Conservation (phyloP, 2,888 invertebrate species). For the Agriotes lineatus region DNA sequence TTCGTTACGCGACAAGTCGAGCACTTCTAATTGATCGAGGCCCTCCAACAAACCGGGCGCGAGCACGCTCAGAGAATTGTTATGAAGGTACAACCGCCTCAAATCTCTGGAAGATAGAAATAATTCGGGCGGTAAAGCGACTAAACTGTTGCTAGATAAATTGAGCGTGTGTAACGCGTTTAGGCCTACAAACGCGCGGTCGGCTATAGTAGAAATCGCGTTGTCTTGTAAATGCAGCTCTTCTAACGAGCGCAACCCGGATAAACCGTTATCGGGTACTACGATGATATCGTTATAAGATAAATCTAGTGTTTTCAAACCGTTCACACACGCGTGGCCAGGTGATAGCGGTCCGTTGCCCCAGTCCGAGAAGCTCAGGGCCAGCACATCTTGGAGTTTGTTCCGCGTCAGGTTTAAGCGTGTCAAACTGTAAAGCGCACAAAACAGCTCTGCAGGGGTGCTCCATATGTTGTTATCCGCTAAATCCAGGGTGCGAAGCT, state of each 20-base stretch:
- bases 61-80: slow-evolving; percentile 81
- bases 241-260: slow-evolving; percentile 77
- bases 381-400: slow-evolving; percentile 82
- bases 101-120: slow-evolving; percentile 81
- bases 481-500: slow-evolving; percentile 77
- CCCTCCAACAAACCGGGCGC: slow-evolving; percentile 82
- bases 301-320: slow-evolving; percentile 78
- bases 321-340: slow-evolving; percentile 74
- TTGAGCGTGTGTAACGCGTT: slow-evolving; percentile 78
- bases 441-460: slow-evolving; percentile 79
- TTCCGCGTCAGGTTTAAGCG: slow-evolving; percentile 82
- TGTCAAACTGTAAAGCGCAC: slow-evolving; percentile 77
- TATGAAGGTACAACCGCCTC: slow-evolving; percentile 79
- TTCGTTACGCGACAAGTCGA: slow-evolving; percentile 81
- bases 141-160: slow-evolving; percentile 83
- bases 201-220: slow-evolving; percentile 78
- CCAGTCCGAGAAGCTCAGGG: slow-evolving; percentile 81
- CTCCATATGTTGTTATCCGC: slow-evolving; percentile 84
- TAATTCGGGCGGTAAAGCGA: slow-evolving; percentile 82
- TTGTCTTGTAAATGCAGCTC: slow-evolving; percentile 82
- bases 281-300: slow-evolving; percentile 80
- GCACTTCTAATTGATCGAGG: slow-evolving; percentile 78
- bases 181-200: slow-evolving; percentile 80
- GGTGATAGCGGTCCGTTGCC: slow-evolving; percentile 74
- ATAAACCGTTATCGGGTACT: slow-evolving; percentile 79